Evolutionary conservation across 2,797 vertebrate species (phyloP).

Genomic region (Schizothorax lantsangensis): DNA sequence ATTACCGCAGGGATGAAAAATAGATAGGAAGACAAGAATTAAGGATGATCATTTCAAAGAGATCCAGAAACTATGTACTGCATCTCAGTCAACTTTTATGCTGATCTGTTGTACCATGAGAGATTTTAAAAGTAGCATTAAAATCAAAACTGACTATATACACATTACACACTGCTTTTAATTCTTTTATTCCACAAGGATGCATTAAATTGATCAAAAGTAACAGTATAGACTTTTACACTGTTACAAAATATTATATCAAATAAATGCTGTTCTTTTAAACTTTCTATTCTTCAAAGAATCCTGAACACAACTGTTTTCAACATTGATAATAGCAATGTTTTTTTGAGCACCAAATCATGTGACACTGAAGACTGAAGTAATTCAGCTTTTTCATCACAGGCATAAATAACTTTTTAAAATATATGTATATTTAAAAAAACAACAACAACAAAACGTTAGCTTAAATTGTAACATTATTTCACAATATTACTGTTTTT

Average conservation of each 20-base stretch:
- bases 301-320: background rate
- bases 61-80: background rate
- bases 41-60: conserved; percentile 9
- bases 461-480: background rate
- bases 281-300: background rate
- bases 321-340: background rate
- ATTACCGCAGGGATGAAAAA: background rate
- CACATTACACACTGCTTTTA: background rate
- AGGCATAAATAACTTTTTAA: background rate
- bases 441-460: background rate
- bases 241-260: background rate
- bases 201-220: background rate
- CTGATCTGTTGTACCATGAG: background rate
- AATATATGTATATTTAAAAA: background rate
- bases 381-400: background rate
- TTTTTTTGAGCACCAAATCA: background rate
- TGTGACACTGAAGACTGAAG: background rate
- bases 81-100: background rate
- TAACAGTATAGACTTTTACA: background rate
- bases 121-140: background rate
- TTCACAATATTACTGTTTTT: background rate
- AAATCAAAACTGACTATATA: background rate
- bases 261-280: background rate
- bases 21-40: conserved; percentile 6
- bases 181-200: background rate